Evolutionary conservation across 2,113 vertebrate genomes (phyloP), one percentile per base, ranked within the genome.

Genomic region (Crotalus horridus): DNA sequence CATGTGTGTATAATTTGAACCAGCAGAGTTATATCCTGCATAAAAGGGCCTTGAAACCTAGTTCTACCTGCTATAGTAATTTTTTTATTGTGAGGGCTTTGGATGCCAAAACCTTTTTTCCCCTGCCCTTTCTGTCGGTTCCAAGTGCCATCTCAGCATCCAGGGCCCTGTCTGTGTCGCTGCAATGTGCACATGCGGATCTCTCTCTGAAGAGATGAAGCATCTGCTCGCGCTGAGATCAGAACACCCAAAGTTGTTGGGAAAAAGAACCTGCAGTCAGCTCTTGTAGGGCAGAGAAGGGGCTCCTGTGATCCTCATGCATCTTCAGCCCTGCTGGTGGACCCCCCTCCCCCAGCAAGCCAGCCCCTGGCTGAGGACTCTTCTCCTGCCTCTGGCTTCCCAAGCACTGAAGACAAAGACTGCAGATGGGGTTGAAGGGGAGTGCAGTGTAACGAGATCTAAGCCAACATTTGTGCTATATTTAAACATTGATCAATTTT

Each of bases 391-490:
- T 53, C 24, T 43, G 85, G 94, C 97, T 92, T 92, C 21, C 1
- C 89, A 89, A 56, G 88, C 93, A 91, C 89, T 88, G 95, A 95
- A 92, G 93, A 94, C 33, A 59, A 61, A 85, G 4, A 24, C 3
- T 9, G 61, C 29, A n/a, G 39, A 10, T 1, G 26, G 10, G 91
- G 33, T 0, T 53, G 58, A 23, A 15, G 33, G 56, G 81, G 53
- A 85, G 74, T 9, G 1, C 53, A 20, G 23, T 4, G 0, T 3
- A 33, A 93, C 89, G 56, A 48, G 29, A 21, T 48, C 91, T 95
- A 93, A 94, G 85, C 89, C 85, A 91, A 58, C 94, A 91, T 74
- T 89, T 93, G 53, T 92, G 93, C 94, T 97, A 96, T 97, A 97
- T 96, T 95, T 95, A 96, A 96, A 87, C 87, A n/a, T 39, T 85